A percentile compares a stretch with the other conserved stretches of the same genome.
Evolutionary conservation across 1,140 invertebrate genomes (phyloP).

Genomic region (Diorhabda elongata): DNA sequence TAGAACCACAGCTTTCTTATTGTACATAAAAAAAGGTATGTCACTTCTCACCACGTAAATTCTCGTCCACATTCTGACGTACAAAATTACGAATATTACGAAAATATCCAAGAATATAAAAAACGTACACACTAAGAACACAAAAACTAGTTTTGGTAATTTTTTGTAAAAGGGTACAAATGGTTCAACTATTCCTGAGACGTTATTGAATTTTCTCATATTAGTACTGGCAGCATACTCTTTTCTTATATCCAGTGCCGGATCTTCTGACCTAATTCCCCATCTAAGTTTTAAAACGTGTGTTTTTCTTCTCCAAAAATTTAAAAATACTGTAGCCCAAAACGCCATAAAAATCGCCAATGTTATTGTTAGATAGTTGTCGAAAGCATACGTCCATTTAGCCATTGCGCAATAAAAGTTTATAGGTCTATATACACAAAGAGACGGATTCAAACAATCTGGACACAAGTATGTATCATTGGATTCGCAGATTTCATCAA

Average conservation of each 20-base stretch:
- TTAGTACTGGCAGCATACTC: neutral
- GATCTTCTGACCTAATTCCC: constrained; percentile 51
- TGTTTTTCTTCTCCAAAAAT: constrained; percentile 89
- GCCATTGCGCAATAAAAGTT: constrained; percentile 44
- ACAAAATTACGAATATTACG: no score
- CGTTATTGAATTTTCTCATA: neutral
- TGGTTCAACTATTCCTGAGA: constrained; percentile 2
- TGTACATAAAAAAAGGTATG: no score
- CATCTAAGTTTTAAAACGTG: constrained; percentile 79
- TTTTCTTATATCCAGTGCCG: constrained; percentile 14
- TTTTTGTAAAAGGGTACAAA: neutral
- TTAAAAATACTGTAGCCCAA: constrained; percentile 84
- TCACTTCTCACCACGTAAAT: no score
- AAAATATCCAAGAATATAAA: no score
- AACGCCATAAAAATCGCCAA: constrained; percentile 96
- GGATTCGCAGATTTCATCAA: constrained; percentile 24
- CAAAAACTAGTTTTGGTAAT: neutral
- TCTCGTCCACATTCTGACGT: no score
- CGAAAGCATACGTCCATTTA: constrained; percentile 83
- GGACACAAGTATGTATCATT: constrained; percentile 21
- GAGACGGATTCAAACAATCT: constrained; percentile 14
- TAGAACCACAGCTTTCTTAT: no score
- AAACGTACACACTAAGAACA: constrained; percentile 1
- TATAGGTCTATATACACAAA: constrained; percentile 19
- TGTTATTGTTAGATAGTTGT: constrained; percentile 86